Percentiles rank a stretch among this genome's conserved stretches.
Conservation (phyloP, 2,797 vertebrate species). For the Sitta carolinensis region DNA sequence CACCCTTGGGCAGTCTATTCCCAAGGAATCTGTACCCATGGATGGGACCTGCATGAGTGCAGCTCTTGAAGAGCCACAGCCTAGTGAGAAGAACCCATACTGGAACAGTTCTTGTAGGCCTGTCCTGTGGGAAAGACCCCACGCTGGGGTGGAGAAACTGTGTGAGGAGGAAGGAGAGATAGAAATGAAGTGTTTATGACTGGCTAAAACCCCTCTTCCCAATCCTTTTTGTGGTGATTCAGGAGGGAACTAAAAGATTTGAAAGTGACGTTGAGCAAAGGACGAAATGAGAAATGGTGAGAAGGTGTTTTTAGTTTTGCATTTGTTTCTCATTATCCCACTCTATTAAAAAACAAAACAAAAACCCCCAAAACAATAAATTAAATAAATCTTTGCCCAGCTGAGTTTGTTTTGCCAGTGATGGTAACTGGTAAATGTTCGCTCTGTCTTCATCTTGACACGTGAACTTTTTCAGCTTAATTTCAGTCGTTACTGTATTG, state of each 20-base stretch:
- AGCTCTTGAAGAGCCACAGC: not conserved
- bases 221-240: rapidly evolving
- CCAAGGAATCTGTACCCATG: no score
- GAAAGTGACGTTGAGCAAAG: not conserved
- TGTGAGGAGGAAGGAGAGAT: not conserved
- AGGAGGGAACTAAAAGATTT: not conserved
- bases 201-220: rapidly evolving
- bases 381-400: not conserved
- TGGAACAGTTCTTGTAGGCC: not conserved
- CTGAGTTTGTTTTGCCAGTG: not conserved
- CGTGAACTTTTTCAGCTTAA: not conserved
- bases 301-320: not conserved
- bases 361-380: not conserved
- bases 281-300: not conserved
- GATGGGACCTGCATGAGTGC: not conserved
- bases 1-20: no score
- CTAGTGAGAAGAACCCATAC: not conserved
- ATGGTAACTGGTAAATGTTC: not conserved
- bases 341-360: not conserved
- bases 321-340: not conserved
- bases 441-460: not conserved
- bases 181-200: not conserved
- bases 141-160: not conserved
- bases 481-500: not conserved
- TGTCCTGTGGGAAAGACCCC: not conserved